Conservation (phyloP, 2,113 vertebrate genomes). For the Ciconia stormi region DNA sequence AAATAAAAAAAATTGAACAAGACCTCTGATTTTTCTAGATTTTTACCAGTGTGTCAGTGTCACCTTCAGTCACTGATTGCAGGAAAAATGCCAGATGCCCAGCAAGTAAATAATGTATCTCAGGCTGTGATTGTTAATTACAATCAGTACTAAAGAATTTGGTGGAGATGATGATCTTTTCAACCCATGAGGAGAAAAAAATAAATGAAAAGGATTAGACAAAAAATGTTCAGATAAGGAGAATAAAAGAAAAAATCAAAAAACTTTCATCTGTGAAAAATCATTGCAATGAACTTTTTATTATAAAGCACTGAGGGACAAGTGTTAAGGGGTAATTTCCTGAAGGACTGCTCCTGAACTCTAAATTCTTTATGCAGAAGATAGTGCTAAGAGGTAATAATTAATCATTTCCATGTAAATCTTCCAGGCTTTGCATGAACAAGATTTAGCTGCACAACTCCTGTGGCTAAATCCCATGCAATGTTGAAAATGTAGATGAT, state of each 20-base stretch:
- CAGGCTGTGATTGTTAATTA: constrained; percentile 44
- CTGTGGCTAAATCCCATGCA: background rate
- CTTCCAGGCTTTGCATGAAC: background rate
- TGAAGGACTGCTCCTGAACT: background rate
- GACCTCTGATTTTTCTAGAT: background rate
- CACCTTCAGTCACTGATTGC: constrained; percentile 1
- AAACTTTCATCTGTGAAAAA: background rate
- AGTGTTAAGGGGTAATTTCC: constrained; percentile 17
- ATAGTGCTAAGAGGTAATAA: background rate
- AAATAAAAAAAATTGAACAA: background rate
- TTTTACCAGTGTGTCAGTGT: background rate
- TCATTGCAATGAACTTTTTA: background rate
- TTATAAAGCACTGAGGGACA: background rate
- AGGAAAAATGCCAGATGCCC: background rate
- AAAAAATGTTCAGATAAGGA: background rate
- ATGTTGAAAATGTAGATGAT: background rate
- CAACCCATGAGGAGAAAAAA: background rate
- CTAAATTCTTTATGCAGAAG: constrained; percentile 5
- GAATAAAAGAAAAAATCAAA: background rate
- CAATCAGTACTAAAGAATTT: background rate
- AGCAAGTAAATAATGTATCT: constrained; percentile 13
- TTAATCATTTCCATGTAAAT: constrained; percentile 19
- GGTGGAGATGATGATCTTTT: background rate
- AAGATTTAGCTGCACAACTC: constrained; percentile 5
- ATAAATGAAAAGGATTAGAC: background rate